phyloP scores from a whole-genome alignment of 92 coral and sea anemone genomes.

The Meandrina meandrites region DNA sequence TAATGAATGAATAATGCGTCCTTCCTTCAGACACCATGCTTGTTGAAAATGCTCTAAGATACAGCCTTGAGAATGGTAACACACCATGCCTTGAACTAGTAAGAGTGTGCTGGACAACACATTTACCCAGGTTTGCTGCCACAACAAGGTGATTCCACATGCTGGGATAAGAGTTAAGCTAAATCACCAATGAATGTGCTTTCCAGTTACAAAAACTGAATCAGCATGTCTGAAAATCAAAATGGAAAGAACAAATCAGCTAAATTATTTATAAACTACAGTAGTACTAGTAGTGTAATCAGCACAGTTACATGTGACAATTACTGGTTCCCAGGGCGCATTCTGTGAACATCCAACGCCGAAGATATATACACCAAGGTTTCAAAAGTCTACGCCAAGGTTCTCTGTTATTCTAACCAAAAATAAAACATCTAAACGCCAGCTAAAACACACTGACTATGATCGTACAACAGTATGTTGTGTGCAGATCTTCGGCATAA shows the following conservation, averaged over 20 bases:
- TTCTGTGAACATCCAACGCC: too few species aligned
- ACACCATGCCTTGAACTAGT: not conserved
- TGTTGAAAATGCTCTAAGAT: slow-evolving; percentile 63
- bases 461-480: too few species aligned
- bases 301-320: not conserved
- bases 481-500: too few species aligned
- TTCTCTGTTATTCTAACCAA: too few species aligned
- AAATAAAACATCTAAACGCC: too few species aligned
- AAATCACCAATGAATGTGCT: not conserved
- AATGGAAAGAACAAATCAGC: not conserved
- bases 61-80: slow-evolving; percentile 39
- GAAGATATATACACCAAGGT: too few species aligned
- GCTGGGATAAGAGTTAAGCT: not conserved
- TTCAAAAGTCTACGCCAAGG: too few species aligned
- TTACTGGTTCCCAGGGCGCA: too few species aligned
- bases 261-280: not conserved
- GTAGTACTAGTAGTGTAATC: not conserved
- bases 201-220: not conserved
- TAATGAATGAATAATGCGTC: slow-evolving; percentile 82
- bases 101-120: not conserved
- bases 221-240: not conserved
- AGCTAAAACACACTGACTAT: too few species aligned
- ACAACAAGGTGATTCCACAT: slow-evolving; percentile 19
- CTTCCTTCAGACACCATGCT: slow-evolving; percentile 72
- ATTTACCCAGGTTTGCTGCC: slow-evolving; percentile 14